Evolutionary conservation across 2,888 invertebrate species (phyloP).

Genomic region (Mongoloraphidia duomilia): DNA sequence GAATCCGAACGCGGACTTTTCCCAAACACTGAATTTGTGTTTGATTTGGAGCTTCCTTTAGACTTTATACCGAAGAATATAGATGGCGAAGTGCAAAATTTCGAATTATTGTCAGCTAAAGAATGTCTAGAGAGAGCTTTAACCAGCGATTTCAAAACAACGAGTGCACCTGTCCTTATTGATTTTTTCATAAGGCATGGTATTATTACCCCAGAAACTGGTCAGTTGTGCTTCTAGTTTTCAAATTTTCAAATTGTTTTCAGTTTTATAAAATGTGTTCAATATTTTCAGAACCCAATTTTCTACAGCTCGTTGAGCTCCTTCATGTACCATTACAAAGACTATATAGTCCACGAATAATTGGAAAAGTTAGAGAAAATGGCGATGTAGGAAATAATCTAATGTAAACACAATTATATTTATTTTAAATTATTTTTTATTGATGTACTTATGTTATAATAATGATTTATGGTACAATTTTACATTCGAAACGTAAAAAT

Average conservation of each 20-base stretch:
- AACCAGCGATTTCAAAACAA: slow-evolving; percentile 80
- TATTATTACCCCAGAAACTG: slow-evolving; percentile 76
- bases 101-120: slow-evolving; percentile 70
- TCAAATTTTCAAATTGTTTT: neutral
- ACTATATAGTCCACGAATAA: slow-evolving; percentile 49
- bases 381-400: slow-evolving; percentile 14
- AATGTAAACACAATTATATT: neutral
- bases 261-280: no score
- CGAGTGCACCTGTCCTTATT: slow-evolving; percentile 79
- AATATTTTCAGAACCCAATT: slow-evolving; percentile 60
- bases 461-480: neutral
- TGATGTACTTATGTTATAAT: neutral
- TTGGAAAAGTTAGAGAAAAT: slow-evolving; percentile 28
- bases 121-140: slow-evolving; percentile 72
- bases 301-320: slow-evolving; percentile 69
- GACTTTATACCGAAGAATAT: slow-evolving; percentile 86
- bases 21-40: slow-evolving; percentile 89
- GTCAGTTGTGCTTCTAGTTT: slow-evolving; percentile 31
- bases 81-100: slow-evolving; percentile 88
- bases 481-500: neutral
- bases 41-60: slow-evolving; percentile 78
- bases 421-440: neutral
- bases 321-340: slow-evolving; percentile 78
- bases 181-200: slow-evolving; percentile 90
- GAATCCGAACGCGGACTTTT: slow-evolving; percentile 87